Conservation (phyloP, 2,797 vertebrate genomes). For the Gadopsis marmoratus region DNA sequence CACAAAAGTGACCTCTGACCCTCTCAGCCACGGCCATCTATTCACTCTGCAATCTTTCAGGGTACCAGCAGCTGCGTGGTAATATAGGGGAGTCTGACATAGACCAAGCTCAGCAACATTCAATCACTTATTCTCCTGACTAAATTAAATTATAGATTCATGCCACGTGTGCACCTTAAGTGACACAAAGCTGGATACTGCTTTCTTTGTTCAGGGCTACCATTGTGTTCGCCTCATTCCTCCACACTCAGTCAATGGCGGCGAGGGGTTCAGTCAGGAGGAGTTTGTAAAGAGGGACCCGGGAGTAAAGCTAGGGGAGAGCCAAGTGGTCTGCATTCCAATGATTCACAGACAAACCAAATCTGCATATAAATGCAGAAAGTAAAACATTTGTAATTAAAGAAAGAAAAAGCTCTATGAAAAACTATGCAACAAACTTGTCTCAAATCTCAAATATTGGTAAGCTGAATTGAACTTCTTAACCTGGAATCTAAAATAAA, state of each 20-base stretch:
- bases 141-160: constrained; percentile 30
- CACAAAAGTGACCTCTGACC: constrained; percentile 65
- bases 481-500: not conserved
- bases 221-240: constrained; percentile 76
- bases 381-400: not conserved
- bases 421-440: not conserved
- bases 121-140: not conserved
- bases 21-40: constrained; percentile 11
- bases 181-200: not conserved
- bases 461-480: not conserved
- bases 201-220: constrained; percentile 59
- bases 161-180: not conserved
- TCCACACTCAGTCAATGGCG: constrained; percentile 56
- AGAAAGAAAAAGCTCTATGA: not conserved
- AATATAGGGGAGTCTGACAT: constrained; percentile 12
- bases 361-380: constrained; percentile 67
- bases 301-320: constrained; percentile 48
- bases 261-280: constrained; percentile 64
- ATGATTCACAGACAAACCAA: constrained; percentile 1
- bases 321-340: constrained; percentile 59
- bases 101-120: constrained; percentile 13
- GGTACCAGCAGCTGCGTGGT: constrained; percentile 31
- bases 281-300: constrained; percentile 72
- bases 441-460: not conserved
- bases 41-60: constrained; percentile 30